phyloP scores from a whole-genome alignment of 2,113 vertebrate genomes.

The Cromileptes altivelis region DNA sequence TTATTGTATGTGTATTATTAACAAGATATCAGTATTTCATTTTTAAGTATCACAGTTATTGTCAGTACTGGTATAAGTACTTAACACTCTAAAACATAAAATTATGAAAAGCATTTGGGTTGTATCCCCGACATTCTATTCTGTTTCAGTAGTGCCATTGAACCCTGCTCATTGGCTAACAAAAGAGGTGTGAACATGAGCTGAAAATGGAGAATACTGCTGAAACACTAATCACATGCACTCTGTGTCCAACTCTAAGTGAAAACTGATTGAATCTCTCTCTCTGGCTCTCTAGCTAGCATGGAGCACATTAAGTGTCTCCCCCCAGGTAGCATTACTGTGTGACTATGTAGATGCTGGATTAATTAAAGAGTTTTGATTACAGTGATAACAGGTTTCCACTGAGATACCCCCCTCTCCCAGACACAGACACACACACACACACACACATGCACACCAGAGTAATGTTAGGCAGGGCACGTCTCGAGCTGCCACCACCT shows the following conservation, averaged over 20 bases:
- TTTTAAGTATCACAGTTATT: no score
- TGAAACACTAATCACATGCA: not conserved
- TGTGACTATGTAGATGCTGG: conserved; percentile 71
- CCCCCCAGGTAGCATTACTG: conserved; percentile 68
- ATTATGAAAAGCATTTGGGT: not conserved
- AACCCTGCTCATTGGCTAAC: not conserved
- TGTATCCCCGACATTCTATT: not conserved
- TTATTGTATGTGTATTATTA: no score
- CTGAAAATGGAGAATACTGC: not conserved
- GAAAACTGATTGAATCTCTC: conserved; percentile 50
- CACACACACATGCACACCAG: conserved; percentile 23
- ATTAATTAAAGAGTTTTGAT: conserved; percentile 85
- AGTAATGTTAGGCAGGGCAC: conserved; percentile 51
- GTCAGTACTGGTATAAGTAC: no score
- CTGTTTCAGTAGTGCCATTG: not conserved
- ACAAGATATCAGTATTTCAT: no score
- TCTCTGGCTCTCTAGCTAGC: conserved; percentile 44
- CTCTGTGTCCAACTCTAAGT: conserved; percentile 7
- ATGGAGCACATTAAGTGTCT: conserved; percentile 61
- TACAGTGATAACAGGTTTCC: conserved; percentile 74
- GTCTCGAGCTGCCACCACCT: conserved; percentile 45
- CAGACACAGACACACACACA: conserved; percentile 32
- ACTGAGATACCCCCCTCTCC: conserved; percentile 55
- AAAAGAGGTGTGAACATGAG: not conserved
- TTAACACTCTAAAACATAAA: not conserved